A percentile compares a stretch with the other conserved stretches of the same genome.
Conservation (phyloP, 2,888 invertebrate genomes). For the Drosophila barbarae region DNA sequence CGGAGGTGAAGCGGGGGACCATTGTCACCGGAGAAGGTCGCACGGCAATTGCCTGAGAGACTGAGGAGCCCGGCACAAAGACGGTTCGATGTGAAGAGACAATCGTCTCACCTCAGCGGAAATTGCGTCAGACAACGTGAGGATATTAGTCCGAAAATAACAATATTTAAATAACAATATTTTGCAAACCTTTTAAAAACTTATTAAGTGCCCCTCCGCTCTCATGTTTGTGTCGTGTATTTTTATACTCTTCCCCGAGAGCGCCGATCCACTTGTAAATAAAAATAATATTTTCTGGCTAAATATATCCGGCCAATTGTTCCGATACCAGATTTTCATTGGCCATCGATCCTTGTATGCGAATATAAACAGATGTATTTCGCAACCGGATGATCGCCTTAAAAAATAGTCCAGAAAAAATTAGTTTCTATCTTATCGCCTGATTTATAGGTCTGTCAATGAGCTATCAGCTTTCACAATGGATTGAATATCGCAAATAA, state of each 20-base stretch:
- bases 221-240: conserved; percentile 38
- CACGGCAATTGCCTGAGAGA: conserved; percentile 53
- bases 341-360: too few species aligned
- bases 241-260: conserved; percentile 28
- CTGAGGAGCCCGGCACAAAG: conserved; percentile 33
- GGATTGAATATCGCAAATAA: conserved; percentile 13
- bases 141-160: conserved; percentile 58
- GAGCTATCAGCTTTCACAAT: conserved; percentile 19
- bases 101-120: conserved; percentile 32
- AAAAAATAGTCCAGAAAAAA: not conserved
- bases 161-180: conserved; percentile 62
- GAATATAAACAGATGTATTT: conserved; percentile 12
- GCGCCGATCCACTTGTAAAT: conserved; percentile 1
- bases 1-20: conserved; percentile 43
- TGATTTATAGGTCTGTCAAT: conserved; percentile 23
- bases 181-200: conserved; percentile 64
- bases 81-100: conserved; percentile 27
- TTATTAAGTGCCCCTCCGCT: conserved; percentile 51
- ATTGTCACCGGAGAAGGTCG: conserved; percentile 69
- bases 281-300: conserved; percentile 9
- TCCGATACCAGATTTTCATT: not conserved
- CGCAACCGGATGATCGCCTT: conserved; percentile 20
- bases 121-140: conserved; percentile 63
- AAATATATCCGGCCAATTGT: conserved; percentile 15
- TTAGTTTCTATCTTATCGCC: conserved; percentile 28